A percentile compares a stretch with the other conserved stretches of the same genome.
These are phyloP conservation scores for Anthophora plumipes DNA, from an alignment of 2,888 invertebrate genomes.

Conservation along the genomic window DNA sequence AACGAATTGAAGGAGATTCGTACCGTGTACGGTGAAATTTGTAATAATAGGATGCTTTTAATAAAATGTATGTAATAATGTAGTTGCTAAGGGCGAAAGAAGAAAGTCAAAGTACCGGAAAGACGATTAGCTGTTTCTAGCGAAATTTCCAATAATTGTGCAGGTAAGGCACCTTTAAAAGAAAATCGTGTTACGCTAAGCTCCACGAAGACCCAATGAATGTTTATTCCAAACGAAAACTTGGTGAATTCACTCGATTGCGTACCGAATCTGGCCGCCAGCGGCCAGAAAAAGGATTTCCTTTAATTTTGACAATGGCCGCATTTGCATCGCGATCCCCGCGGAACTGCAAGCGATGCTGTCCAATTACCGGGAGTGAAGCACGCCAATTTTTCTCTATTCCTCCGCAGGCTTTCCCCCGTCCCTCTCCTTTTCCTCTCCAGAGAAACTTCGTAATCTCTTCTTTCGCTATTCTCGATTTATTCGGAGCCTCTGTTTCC, in stretches of 20 bases:
- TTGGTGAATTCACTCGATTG: conserved; percentile 29
- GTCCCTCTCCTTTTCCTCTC: neutral
- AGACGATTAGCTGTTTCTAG: neutral
- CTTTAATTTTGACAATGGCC: conserved; percentile 60
- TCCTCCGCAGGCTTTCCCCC: neutral
- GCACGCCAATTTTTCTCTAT: conserved; percentile 24
- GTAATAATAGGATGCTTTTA: too few relatives aligned
- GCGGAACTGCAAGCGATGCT: conserved; percentile 15
- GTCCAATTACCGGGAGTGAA: conserved; percentile 49
- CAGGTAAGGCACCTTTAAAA: neutral
- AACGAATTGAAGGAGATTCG: too few relatives aligned
- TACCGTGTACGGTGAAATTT: too few relatives aligned
- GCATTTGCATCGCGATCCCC: conserved; percentile 44
- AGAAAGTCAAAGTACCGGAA: neutral
- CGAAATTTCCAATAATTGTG: neutral
- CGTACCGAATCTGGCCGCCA: neutral
- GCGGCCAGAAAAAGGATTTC: conserved; percentile 42
- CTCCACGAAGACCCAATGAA: conserved; percentile 27
- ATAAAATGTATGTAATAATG: too few relatives aligned
- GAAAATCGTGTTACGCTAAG: conserved; percentile 26
- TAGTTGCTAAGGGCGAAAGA: neutral
- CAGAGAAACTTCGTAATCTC: neutral
- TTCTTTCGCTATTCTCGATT: neutral
- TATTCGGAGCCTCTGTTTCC: neutral
- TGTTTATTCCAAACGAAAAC: conserved; percentile 34